Conservation (phyloP, 1,140 invertebrate genomes). For the Protaetia brevitarsis region DNA sequence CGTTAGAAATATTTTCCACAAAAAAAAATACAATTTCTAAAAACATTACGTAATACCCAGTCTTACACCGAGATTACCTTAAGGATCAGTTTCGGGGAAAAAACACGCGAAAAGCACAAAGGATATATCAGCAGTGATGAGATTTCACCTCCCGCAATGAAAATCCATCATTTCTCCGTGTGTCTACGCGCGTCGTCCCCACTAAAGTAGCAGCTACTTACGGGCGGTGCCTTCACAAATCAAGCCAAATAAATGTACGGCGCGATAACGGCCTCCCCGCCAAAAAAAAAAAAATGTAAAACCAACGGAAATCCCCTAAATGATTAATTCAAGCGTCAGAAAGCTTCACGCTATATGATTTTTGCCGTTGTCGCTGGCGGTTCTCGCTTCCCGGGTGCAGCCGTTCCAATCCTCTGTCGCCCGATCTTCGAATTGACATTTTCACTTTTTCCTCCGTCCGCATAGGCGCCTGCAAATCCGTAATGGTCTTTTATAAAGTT, state of each 20-base stretch:
- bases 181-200: too few species aligned
- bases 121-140: too few species aligned
- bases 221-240: not conserved
- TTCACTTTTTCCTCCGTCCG: not conserved
- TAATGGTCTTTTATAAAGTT: slow-evolving; percentile 11
- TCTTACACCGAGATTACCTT: too few species aligned
- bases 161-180: not conserved
- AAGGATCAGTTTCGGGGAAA: too few species aligned
- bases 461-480: not conserved
- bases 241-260: slow-evolving; percentile 5
- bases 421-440: slow-evolving; percentile 16
- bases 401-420: not conserved
- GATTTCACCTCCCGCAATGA: slow-evolving; percentile 1
- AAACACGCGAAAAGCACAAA: too few species aligned
- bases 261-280: not conserved
- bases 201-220: too few species aligned
- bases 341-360: slow-evolving; percentile 1
- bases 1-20: too few species aligned
- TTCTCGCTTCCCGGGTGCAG: not conserved
- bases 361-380: not conserved
- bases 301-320: slow-evolving; percentile 13
- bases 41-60: too few species aligned
- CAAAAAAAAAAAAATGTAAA: not conserved
- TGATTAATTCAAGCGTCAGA: slow-evolving; percentile 13
- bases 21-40: too few species aligned